Evolutionary conservation across 2,888 invertebrate species (phyloP), one percentile per base, ranked within the genome.

Genomic region (Thera britannica): DNA sequence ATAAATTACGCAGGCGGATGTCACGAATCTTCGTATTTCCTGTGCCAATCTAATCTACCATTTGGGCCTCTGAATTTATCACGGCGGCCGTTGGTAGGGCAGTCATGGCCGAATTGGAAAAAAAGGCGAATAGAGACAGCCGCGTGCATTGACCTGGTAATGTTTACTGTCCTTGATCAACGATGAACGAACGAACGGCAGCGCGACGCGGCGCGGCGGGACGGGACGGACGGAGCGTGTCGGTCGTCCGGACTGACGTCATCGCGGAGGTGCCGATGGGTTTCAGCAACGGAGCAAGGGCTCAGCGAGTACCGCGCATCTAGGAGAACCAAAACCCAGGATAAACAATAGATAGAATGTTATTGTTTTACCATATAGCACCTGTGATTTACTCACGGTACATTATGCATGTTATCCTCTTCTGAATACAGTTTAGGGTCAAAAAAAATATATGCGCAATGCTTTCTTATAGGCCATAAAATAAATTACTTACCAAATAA

Each of bases 141-240:
- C 70, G 83, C 90, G 93, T 82, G 82, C 92, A 82, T 91, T 92
- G 93, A 93, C 92, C 93, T 88, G 90, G 84, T 86, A 89, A 90
- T 93, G 92, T 92, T 92, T 92, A 90, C 90, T 89, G 92, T 92
- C 93, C 92, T 93, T 93, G 93, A 84, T 80, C 83, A 84, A 80
- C 67, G 23, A 23, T 23, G 23, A 23, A 23, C 23, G 23, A 23
- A 23, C 23, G 67, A 57, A 57, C 70, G 83, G 83, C 65, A 67
- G 67, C 67, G 77, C 62, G 68, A 75, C 49, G 61, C 23, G 75
- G 76, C 76, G 77, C 79, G 74, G 75, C 81, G 23, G 23, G 23
- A 23, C 23, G 23, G 23, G 23, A 23, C 23, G 23, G 23, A 23
- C 23, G 23, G 23, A 23, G 23, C 23, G 23, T 23, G 23, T 23